These are phyloP conservation scores for Lasioglossum villosulum DNA, from an alignment of 2,888 invertebrate genomes.

Conservation along the genomic window DNA sequence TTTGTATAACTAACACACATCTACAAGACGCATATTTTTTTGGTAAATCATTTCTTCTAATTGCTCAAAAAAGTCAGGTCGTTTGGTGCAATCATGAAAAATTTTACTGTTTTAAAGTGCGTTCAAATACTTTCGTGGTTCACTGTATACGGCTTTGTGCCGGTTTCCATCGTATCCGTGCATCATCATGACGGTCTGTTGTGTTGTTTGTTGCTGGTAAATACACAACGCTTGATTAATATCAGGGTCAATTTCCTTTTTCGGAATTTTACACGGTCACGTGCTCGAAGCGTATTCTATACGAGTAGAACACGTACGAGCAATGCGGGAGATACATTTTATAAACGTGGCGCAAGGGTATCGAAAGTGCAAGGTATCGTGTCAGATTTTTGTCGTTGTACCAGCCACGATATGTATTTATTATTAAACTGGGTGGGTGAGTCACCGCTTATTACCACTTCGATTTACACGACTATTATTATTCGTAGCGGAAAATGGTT, in stretches of 20 bases:
- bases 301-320: neutral
- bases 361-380: slow-evolving; percentile 15
- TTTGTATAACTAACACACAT: no score
- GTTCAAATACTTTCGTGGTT: no score
- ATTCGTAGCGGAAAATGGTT: no score
- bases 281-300: neutral
- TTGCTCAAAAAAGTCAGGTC: no score
- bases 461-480: no score
- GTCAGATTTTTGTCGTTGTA: neutral
- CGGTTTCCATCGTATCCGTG: slow-evolving; percentile 40
- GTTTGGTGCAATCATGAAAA: no score
- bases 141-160: slow-evolving; percentile 5
- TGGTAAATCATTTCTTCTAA: no score
- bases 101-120: no score
- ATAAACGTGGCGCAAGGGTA: neutral
- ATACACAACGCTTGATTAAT: slow-evolving; percentile 48
- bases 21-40: no score
- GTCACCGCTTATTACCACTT: no score
- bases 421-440: neutral
- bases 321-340: neutral
- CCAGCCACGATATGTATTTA: slow-evolving; percentile 1
- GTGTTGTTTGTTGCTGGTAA: slow-evolving; percentile 62
- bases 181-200: slow-evolving; percentile 47
- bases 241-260: slow-evolving; percentile 22
- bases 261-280: neutral